Evolutionary conservation across 2,113 vertebrate species (phyloP).

Genomic region (Cyprinus carpio): DNA sequence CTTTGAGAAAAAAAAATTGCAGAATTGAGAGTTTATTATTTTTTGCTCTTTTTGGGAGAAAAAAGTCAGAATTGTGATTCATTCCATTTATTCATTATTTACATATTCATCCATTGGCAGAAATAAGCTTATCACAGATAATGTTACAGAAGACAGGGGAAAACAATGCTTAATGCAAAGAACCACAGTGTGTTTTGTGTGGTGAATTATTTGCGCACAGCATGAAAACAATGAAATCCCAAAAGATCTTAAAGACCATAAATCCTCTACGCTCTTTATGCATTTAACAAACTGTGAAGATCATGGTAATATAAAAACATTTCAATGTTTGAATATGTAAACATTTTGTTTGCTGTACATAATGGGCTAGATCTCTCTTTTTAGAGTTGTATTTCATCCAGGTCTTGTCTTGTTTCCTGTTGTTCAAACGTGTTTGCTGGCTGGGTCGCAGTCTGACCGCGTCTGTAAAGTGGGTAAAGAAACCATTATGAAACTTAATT

Average conservation of each 20-base stretch:
- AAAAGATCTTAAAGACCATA: neutral
- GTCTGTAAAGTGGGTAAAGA: conserved; percentile 86
- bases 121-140: too few relatives aligned
- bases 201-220: too few relatives aligned
- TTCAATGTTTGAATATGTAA: neutral
- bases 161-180: too few relatives aligned
- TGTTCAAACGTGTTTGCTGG: conserved; percentile 86
- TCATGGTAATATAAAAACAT: neutral
- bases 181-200: too few relatives aligned
- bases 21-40: too few relatives aligned
- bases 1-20: too few relatives aligned
- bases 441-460: conserved; percentile 82
- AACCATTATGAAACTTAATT: neutral
- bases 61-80: too few relatives aligned
- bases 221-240: neutral
- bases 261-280: neutral
- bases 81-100: too few relatives aligned
- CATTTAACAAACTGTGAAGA: neutral
- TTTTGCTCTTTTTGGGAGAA: too few relatives aligned
- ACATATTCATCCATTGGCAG: too few relatives aligned
- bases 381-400: conserved; percentile 85
- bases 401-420: conserved; percentile 87
- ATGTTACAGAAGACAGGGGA: too few relatives aligned
- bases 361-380: neutral
- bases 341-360: neutral